phyloP scores from a whole-genome alignment of 2,888 invertebrate genomes.

The Stomorhina lunata region DNA sequence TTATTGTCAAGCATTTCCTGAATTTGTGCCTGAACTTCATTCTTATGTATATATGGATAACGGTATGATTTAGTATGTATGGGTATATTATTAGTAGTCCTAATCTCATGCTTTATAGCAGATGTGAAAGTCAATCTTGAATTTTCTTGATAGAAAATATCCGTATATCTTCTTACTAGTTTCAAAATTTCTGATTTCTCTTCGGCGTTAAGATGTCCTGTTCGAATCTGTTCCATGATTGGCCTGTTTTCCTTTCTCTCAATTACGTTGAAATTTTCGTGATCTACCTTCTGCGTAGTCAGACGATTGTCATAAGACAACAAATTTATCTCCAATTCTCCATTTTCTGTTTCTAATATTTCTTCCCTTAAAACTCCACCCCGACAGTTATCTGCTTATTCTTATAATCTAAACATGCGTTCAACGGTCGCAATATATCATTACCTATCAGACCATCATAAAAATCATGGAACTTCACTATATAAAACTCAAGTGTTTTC shows the following conservation, averaged over 20 bases:
- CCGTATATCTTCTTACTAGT: conserved; percentile 12
- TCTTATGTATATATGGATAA: conserved; percentile 43
- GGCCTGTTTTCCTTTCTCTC: conserved; percentile 1
- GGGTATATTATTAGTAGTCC: conserved; percentile 18
- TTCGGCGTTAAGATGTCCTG: conserved; percentile 26
- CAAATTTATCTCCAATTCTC: not conserved
- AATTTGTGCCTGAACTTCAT: conserved; percentile 41
- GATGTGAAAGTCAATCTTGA: conserved; percentile 28
- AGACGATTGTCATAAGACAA: not conserved
- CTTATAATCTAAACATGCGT: not conserved
- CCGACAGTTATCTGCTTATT: not conserved
- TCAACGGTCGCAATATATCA: conserved; percentile 13
- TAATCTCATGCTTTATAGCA: conserved; percentile 43
- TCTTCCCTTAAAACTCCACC: not conserved
- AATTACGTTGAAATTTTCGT: conserved; percentile 4
- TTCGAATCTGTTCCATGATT: conserved; percentile 18
- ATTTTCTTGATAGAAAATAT: conserved; percentile 15
- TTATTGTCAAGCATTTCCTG: conserved; percentile 40
- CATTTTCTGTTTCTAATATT: not conserved
- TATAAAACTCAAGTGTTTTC: conserved; percentile 7
- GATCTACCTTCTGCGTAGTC: conserved; percentile 13
- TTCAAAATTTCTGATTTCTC: conserved; percentile 5
- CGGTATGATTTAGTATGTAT: conserved; percentile 40
- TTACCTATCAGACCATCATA: conserved; percentile 56
- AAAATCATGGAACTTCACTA: conserved; percentile 41